Conservation (phyloP, 2,888 invertebrate genomes). For the Coelinius sp. region DNA sequence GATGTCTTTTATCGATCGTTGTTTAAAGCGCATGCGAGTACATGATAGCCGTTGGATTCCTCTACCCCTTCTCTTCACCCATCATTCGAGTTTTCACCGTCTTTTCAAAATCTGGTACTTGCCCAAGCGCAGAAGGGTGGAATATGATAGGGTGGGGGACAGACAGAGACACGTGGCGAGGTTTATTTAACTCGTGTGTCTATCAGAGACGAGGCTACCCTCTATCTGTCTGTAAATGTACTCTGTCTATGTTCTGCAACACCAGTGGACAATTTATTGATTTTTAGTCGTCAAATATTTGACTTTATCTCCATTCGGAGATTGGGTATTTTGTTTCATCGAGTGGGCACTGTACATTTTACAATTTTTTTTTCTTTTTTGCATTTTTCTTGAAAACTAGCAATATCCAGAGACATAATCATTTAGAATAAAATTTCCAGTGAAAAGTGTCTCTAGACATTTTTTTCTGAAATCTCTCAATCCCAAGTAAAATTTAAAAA, state of each 20-base stretch:
- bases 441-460: too few relatives aligned
- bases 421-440: too few relatives aligned
- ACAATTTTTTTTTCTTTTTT: too few relatives aligned
- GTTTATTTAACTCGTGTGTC: not conserved
- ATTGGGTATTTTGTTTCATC: too few relatives aligned
- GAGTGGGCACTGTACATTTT: too few relatives aligned
- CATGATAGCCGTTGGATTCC: constrained; percentile 65
- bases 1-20: constrained; percentile 65
- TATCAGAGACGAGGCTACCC: not conserved
- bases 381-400: too few relatives aligned
- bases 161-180: constrained; percentile 26
- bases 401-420: too few relatives aligned
- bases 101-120: constrained; percentile 1
- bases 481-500: too few relatives aligned
- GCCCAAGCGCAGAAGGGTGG: constrained; percentile 6
- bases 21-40: constrained; percentile 74
- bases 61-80: constrained; percentile 1
- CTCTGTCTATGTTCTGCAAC: not conserved
- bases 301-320: too few relatives aligned
- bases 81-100: not conserved
- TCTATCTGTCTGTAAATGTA: constrained; percentile 1
- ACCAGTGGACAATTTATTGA: constrained; percentile 4
- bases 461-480: too few relatives aligned
- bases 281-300: not conserved
- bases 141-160: not conserved